Evolutionary conservation across 2,888 invertebrate species (phyloP).

Genomic region (Globia sparganii): DNA sequence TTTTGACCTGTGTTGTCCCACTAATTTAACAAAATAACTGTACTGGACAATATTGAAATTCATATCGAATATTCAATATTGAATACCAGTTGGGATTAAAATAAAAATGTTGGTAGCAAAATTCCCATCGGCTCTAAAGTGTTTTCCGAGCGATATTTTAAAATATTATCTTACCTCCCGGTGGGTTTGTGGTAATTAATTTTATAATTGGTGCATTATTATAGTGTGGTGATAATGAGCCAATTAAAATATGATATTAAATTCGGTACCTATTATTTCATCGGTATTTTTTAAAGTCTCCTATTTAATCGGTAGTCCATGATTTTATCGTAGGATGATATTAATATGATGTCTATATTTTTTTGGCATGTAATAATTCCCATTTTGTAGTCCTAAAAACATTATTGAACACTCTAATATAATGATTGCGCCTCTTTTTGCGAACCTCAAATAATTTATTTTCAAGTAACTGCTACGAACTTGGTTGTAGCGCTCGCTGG

Average conservation of each 20-base stretch:
- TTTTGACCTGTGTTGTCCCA: not conserved
- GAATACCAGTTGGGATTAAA: constrained; percentile 17
- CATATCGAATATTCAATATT: constrained; percentile 24
- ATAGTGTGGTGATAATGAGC: constrained; percentile 5
- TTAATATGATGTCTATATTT: not conserved
- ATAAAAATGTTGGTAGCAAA: constrained; percentile 38
- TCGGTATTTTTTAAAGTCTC: not conserved
- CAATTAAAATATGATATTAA: constrained; percentile 21
- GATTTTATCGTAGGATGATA: not conserved
- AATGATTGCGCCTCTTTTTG: no score
- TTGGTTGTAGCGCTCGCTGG: no score
- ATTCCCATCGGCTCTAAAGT: constrained; percentile 59
- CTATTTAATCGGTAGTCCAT: not conserved
- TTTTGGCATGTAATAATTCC: no score
- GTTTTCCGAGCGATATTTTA: constrained; percentile 54
- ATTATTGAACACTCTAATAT: no score
- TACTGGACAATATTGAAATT: constrained; percentile 25
- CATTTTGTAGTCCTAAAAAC: no score
- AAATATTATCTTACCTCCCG: constrained; percentile 34
- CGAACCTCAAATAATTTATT: no score
- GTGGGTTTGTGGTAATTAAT: constrained; percentile 32
- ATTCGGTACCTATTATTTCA: not conserved
- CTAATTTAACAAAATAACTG: constrained; percentile 1
- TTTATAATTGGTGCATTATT: constrained; percentile 16
- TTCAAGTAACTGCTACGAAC: no score